Conservation (phyloP, 2,888 invertebrate species). For the Melanotus villosus region DNA sequence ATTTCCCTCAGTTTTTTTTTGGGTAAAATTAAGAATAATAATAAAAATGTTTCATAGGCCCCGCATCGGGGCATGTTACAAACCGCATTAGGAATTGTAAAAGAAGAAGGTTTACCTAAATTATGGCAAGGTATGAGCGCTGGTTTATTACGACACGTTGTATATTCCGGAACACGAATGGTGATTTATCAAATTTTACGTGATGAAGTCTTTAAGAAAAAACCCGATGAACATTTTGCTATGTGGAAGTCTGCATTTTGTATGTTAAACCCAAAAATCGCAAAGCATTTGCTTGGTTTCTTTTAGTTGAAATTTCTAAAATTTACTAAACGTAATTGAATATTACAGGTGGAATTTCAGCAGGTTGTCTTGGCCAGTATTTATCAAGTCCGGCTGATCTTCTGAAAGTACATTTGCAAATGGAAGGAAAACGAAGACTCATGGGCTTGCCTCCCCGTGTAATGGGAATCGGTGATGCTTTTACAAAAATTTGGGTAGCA, state of each 20-base stretch:
- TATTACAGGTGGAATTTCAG: constrained; percentile 81
- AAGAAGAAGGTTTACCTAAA: constrained; percentile 86
- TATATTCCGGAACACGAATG: constrained; percentile 88
- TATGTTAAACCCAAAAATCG: constrained; percentile 61
- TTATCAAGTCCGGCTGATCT: constrained; percentile 92
- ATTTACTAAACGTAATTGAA: too few species aligned
- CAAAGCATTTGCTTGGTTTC: too few species aligned
- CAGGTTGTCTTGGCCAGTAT: constrained; percentile 92
- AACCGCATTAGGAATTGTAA: constrained; percentile 85
- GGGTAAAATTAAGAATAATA: neutral
- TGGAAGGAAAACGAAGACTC: constrained; percentile 87
- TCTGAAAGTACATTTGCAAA: constrained; percentile 95
- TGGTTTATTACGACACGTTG: constrained; percentile 88
- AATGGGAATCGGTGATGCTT: constrained; percentile 82
- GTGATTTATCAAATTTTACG: constrained; percentile 88
- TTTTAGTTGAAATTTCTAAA: too few species aligned
- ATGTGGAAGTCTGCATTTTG: constrained; percentile 77
- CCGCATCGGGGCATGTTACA: constrained; percentile 85
- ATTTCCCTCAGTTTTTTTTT: constrained; percentile 32
- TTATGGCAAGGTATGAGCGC: constrained; percentile 93
- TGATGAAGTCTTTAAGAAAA: constrained; percentile 77
- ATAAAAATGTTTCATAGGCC: constrained; percentile 65
- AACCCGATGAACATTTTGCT: constrained; percentile 74
- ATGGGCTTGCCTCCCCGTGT: constrained; percentile 88
- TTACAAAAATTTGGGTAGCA: constrained; percentile 78